Conservation (phyloP, 2,888 invertebrate species). For the Syrista parreyssii region DNA sequence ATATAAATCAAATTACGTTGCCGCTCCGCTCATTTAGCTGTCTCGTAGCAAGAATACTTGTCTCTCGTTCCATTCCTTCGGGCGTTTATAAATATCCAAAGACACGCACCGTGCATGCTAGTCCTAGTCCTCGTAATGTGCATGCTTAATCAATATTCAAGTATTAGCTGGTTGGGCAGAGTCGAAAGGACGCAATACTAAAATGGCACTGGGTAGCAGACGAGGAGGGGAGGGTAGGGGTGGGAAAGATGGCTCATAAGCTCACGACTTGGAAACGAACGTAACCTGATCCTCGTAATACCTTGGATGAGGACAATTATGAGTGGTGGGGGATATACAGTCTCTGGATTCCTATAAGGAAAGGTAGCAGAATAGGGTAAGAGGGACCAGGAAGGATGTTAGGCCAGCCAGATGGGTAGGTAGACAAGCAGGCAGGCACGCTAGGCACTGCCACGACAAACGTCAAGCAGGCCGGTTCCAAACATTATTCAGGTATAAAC, state of each 20-base stretch:
- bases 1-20: constrained; percentile 20
- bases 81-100: constrained; percentile 41
- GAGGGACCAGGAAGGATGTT: constrained; percentile 11
- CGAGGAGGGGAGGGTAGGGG: background rate
- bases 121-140: constrained; percentile 43
- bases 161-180: constrained; percentile 33
- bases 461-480: constrained; percentile 42
- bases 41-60: constrained; percentile 8
- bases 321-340: constrained; percentile 25
- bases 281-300: constrained; percentile 22
- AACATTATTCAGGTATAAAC: constrained; percentile 50
- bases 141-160: constrained; percentile 56
- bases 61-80: background rate
- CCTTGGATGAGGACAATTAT: constrained; percentile 52
- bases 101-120: constrained; percentile 40
- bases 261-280: background rate
- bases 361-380: background rate
- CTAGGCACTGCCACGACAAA: constrained; percentile 26
- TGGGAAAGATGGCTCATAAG: background rate
- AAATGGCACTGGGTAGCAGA: background rate
- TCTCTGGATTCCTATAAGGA: background rate
- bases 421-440: constrained; percentile 13
- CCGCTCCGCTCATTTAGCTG: constrained; percentile 12
- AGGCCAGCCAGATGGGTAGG: background rate
- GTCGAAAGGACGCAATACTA: background rate